Percentiles rank a stretch among this genome's conserved stretches.
These are phyloP conservation scores for Venusia cambrica DNA, from an alignment of 2,888 invertebrate species.

Conservation along the genomic window DNA sequence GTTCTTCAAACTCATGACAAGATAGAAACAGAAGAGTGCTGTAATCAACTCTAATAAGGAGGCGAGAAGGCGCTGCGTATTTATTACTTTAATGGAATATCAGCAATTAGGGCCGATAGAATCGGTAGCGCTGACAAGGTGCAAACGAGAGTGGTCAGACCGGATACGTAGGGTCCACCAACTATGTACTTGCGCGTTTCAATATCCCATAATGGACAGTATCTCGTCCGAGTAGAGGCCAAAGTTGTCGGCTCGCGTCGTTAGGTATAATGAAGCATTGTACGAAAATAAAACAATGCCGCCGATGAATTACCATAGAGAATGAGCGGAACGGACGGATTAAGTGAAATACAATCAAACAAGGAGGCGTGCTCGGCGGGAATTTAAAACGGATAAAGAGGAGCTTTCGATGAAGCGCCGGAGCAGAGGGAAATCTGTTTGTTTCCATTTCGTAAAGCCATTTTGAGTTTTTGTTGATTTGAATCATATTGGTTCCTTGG, in stretches of 20 bases:
- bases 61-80: slow-evolving; percentile 71
- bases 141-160: slow-evolving; percentile 75
- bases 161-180: slow-evolving; percentile 59
- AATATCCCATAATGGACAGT: slow-evolving; percentile 36
- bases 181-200: slow-evolving; percentile 37
- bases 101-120: slow-evolving; percentile 75
- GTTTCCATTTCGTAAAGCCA: slow-evolving; percentile 38
- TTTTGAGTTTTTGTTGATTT: slow-evolving; percentile 36
- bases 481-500: slow-evolving; percentile 31
- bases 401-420: slow-evolving; percentile 40
- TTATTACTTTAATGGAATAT: slow-evolving; percentile 79
- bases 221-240: slow-evolving; percentile 35
- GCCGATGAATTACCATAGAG: slow-evolving; percentile 73
- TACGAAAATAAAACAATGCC: slow-evolving; percentile 72
- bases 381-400: slow-evolving; percentile 52
- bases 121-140: slow-evolving; percentile 79
- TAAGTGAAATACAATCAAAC: slow-evolving; percentile 76
- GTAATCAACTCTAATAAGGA: slow-evolving; percentile 73
- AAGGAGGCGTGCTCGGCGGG: slow-evolving; percentile 59
- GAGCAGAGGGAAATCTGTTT: slow-evolving; percentile 43
- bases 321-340: slow-evolving; percentile 74
- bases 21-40: slow-evolving; percentile 68
- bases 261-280: slow-evolving; percentile 39
- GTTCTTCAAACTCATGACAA: slow-evolving; percentile 66
- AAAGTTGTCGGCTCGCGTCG: slow-evolving; percentile 33